phyloP scores from a whole-genome alignment of 2,797 vertebrate species.

The Pseudochirops cupreus region DNA sequence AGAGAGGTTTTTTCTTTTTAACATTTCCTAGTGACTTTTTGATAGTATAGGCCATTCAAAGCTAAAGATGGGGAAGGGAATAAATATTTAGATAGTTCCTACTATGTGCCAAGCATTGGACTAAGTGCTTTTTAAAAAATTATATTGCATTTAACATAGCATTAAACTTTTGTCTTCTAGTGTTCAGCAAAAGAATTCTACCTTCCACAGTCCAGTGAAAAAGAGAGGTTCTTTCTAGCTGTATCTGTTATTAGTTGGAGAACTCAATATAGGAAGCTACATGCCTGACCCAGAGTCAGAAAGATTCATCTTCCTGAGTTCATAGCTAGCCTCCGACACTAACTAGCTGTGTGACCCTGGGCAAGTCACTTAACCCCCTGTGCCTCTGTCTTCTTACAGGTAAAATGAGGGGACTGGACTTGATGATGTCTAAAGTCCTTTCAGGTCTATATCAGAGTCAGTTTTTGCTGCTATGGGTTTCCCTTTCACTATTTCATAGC shows the following conservation, averaged over 20 bases:
- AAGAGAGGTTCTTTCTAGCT: constrained; percentile 46
- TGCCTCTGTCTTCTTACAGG: background rate
- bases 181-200: background rate
- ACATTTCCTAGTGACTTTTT: background rate
- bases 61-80: background rate
- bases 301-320: background rate
- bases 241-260: background rate
- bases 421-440: background rate
- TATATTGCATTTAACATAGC: background rate
- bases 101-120: background rate
- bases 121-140: too few species aligned
- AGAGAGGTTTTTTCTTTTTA: background rate
- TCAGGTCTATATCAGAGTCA: background rate
- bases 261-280: background rate
- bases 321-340: background rate
- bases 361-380: background rate
- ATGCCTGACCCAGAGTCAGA: background rate
- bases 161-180: background rate
- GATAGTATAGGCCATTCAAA: background rate
- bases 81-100: background rate
- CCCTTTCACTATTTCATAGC: background rate
- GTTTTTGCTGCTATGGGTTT: background rate
- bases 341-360: background rate
- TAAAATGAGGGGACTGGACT: background rate
- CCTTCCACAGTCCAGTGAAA: background rate